These are phyloP conservation scores for Clarias fuscus DNA, from an alignment of 2,797 vertebrate species.

Conservation along the genomic window DNA sequence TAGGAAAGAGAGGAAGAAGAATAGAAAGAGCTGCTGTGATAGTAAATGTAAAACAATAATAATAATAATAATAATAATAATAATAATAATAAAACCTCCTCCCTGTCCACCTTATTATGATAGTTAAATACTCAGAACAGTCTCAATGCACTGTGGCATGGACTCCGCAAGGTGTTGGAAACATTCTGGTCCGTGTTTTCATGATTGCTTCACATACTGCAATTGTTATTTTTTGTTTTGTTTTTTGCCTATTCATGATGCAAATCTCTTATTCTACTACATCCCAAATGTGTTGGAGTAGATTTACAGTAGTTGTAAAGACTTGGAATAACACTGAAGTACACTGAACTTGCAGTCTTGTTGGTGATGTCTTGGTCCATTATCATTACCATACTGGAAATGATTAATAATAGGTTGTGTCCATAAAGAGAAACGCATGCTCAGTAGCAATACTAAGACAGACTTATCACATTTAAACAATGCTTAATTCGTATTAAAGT, in stretches of 20 bases:
- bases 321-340: background rate
- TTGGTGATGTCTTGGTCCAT: background rate
- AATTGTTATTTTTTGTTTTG: no score
- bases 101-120: background rate
- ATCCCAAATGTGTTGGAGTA: background rate
- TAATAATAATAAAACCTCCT: background rate
- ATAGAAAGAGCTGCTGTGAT: conserved; percentile 14
- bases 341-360: background rate
- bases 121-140: background rate
- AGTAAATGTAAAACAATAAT: background rate
- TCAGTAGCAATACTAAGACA: background rate
- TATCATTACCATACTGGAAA: background rate
- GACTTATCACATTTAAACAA: background rate
- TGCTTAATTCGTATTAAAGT: background rate
- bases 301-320: background rate
- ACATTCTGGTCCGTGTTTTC: background rate
- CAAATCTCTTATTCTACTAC: background rate
- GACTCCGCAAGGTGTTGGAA: background rate
- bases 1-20: conserved; percentile 18
- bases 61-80: no score
- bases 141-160: background rate
- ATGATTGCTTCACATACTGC: background rate
- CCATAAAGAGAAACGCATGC: background rate
- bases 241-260: background rate
- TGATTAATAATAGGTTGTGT: background rate